A percentile compares a stretch with the other conserved stretches of the same genome.
Conservation (phyloP, 2,888 invertebrate genomes). For the Plebejus melissa region DNA sequence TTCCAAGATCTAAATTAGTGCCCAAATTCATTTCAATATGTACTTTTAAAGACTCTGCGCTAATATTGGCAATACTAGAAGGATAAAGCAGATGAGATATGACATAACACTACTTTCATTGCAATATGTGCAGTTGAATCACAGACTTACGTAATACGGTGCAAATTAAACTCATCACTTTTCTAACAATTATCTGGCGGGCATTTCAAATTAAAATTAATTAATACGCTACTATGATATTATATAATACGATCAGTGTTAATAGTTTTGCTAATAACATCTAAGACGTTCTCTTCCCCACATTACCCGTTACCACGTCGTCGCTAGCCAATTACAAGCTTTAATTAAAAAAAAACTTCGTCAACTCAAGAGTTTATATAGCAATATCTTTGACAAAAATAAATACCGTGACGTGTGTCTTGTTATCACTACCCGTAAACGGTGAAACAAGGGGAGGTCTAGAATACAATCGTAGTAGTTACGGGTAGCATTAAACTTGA, state of each 20-base stretch:
- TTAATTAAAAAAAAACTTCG: background rate
- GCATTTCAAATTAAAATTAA: constrained; percentile 4
- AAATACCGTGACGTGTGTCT: no score
- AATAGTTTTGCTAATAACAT: background rate
- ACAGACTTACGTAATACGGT: constrained; percentile 6
- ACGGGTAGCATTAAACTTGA: no score
- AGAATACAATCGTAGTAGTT: no score
- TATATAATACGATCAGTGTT: background rate
- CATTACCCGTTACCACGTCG: background rate
- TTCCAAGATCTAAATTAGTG: no score
- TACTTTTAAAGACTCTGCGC: no score
- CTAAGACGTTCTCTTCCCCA: background rate
- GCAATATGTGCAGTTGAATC: constrained; percentile 3
- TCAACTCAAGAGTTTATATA: no score
- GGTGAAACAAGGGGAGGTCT: no score
- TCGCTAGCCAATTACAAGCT: background rate
- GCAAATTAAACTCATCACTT: constrained; percentile 10
- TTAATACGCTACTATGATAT: constrained; percentile 4
- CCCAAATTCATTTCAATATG: background rate
- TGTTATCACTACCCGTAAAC: no score
- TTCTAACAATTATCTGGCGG: background rate
- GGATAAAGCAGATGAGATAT: background rate
- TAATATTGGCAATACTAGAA: background rate
- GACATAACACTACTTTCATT: background rate
- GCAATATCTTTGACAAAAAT: no score